Conservation (phyloP, 2,888 invertebrate species). For the Trachelus stipa region DNA sequence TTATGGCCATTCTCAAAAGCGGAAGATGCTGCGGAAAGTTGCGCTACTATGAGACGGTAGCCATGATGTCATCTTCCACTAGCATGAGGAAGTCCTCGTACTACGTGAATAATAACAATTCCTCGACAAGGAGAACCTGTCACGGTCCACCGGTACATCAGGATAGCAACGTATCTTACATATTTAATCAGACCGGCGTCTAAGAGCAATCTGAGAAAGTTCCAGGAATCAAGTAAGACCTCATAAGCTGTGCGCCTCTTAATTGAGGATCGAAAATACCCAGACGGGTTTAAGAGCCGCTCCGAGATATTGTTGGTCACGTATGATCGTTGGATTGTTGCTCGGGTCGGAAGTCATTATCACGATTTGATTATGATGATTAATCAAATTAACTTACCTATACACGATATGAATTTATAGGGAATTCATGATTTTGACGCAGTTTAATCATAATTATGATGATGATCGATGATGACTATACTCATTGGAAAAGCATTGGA, state of each 20-base stretch:
- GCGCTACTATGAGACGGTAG: slow-evolving; percentile 88
- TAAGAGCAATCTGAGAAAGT: slow-evolving; percentile 60
- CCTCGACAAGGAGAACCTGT: slow-evolving; percentile 65
- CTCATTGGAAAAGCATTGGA: neutral
- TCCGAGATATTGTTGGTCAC: neutral
- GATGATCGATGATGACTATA: neutral
- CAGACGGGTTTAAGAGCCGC: slow-evolving; percentile 1
- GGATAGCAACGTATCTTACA: slow-evolving; percentile 74
- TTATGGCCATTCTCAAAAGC: slow-evolving; percentile 88
- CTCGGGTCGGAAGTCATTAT: neutral
- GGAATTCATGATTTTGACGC: neutral
- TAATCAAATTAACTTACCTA: neutral
- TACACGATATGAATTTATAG: neutral
- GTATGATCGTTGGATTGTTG: slow-evolving; percentile 2
- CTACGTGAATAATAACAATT: slow-evolving; percentile 78
- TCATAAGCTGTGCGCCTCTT: neutral
- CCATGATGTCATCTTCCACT: slow-evolving; percentile 86
- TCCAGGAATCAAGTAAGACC: slow-evolving; percentile 36
- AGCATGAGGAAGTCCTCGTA: slow-evolving; percentile 88
- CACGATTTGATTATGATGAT: neutral
- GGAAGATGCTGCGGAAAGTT: slow-evolving; percentile 87
- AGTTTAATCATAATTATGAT: neutral
- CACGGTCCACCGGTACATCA: slow-evolving; percentile 66
- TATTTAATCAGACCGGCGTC: slow-evolving; percentile 81
- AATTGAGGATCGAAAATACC: neutral